Evolutionary conservation across 2,113 vertebrate genomes (phyloP), one percentile per base, ranked within the genome.

Genomic region (Romanogobio albipinnatus): DNA sequence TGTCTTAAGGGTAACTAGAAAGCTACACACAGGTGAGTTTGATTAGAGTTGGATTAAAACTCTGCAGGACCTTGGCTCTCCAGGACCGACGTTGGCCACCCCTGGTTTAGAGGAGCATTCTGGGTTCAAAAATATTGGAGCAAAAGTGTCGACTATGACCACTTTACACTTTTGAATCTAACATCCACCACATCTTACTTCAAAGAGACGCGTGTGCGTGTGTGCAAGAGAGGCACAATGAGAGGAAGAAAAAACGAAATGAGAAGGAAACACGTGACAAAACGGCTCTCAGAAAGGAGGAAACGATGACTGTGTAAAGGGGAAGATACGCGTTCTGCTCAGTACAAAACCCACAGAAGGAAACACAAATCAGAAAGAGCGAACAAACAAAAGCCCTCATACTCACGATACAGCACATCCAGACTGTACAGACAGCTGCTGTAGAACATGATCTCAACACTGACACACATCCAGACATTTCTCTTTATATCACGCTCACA

Each of bases 401-500:
- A 94, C 93, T 94, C 88, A 95, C 94, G 90, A 84, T 91, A 94
- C 5, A 89, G 75, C 77, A 86, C 86, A 80, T 92, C 93, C 88
- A 93, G 89, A 87, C 91, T 64, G 49, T 93, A 94, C 85, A 91
- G 90, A 90, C 90, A 92, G 89, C 90, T 92, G 66, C 84, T 83
- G 53, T 90, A 95, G 89, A 93, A 95, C 94, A 94, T 95, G 74
- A 62, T 70, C 80, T 56, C 39, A 61, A 66, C 76, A 75, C 61
- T 36, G 26, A 24, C 47, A 29, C 66, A 39, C 19, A 24, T 39
- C 76, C 51, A 84, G 61, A 84, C 87, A 79, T 77, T 84, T 19
- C 59, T 87, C 85, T 90, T 93, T 94, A 93, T 94, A 94, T 91
- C n/a, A 82, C 56, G 81, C 43, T 82, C 87, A 84, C 76, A 89